Base-by-base conservation (phyloP, 2,113 vertebrate genomes). In the Morone saxatilis region DNA sequence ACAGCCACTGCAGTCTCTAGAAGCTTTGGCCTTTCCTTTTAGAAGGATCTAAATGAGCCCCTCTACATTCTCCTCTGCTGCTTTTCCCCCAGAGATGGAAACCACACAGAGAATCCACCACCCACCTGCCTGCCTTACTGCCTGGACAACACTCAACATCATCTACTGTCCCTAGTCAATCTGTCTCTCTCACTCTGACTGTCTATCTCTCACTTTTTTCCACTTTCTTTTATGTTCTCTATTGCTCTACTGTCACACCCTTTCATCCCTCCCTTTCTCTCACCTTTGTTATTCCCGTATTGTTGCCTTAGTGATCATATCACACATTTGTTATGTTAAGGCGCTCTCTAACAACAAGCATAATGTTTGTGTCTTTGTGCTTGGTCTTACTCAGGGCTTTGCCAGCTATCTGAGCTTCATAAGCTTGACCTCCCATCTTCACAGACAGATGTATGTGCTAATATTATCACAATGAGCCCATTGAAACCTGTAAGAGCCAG, bases 291-390 rank as follows among this genome's bases (percentile, higher is more conserved):
- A 84, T 70, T 81, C 74, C 81, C 93, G 67, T 88, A 88, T 93
- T 90, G 86, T 84, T 86, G 84, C 92, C 88, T 95, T 91, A 85
- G 85, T 91, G 91, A 87, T 92, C 92, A 86, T 81, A 87, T 93
- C 91, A 90, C 88, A 91, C 81, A 71, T 88, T 88, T 80, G 45
- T 81, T 65, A 75, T 74, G 75, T 66, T 36, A 38, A 83, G 77
- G 71, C 14, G 20, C 36, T 82, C 59, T 84, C 59, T 71, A 2
- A 57, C 22, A 83, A 65, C 5, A 14, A 76, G 75, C 59, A 47
- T 43, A 53, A 19, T 43, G 9, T 48, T 62, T 73, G 78, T 72
- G 68, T 73, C 67, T 66, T 71, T 74, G 67, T 87, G 70, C 78
- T 47, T 13, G 13, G 71, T 84, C 86, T 66, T 67, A 70, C 69